phyloP scores from a whole-genome alignment of 2,113 vertebrate genomes.

The Chlamydotis undulata region DNA sequence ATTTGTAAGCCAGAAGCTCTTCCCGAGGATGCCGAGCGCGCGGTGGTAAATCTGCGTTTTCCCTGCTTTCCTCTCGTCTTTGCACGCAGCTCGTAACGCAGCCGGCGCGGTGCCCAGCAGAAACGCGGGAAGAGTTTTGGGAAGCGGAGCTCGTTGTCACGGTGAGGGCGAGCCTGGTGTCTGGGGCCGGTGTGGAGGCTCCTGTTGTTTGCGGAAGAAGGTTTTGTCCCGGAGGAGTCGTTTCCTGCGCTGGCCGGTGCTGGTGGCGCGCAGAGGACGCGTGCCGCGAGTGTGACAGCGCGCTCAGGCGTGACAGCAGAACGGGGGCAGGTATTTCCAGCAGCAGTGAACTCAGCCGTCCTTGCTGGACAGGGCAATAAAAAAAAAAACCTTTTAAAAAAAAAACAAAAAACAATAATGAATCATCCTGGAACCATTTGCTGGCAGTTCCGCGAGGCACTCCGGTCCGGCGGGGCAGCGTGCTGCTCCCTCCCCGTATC shows the following conservation, averaged over 20 bases:
- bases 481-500: not conserved
- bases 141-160: not conserved
- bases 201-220: not conserved
- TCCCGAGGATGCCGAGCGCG: not conserved
- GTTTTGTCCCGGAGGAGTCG: fast-evolving
- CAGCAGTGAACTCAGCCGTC: not conserved
- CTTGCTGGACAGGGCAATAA: not conserved
- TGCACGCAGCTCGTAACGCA: not conserved
- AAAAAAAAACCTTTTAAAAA: no score
- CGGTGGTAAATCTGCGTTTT: not conserved
- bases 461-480: not conserved
- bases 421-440: not conserved
- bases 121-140: not conserved
- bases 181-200: not conserved
- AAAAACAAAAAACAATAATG: not conserved
- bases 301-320: not conserved
- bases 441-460: not conserved
- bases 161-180: no score
- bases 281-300: fast-evolving
- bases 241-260: not conserved
- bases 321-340: not conserved
- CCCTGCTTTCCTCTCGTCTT: not conserved
- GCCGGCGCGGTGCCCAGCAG: not conserved
- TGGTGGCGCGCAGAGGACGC: not conserved
- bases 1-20: not conserved